A percentile compares a stretch with the other conserved stretches of the same genome.
Evolutionary conservation across 2,797 vertebrate species (phyloP).

Genomic region (Orestias chungarensis): DNA sequence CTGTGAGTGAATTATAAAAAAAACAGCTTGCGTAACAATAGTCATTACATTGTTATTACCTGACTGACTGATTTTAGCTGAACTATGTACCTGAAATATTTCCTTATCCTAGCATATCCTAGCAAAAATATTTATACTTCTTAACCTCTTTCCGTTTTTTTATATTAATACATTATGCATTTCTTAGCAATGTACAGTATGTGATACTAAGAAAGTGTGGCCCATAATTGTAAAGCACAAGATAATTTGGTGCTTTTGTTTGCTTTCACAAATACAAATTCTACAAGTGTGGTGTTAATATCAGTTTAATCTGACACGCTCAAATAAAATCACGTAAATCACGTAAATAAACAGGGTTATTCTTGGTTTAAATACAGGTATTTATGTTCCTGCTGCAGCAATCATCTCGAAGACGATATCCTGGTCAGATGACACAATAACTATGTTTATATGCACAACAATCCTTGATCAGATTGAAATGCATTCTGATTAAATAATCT

Average conservation of each 20-base stretch:
- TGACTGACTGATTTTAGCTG: conserved; percentile 32
- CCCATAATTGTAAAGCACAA: background rate
- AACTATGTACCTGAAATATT: background rate
- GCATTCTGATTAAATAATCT: too few relatives aligned
- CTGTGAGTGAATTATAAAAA: background rate
- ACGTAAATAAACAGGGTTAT: background rate
- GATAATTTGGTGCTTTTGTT: background rate
- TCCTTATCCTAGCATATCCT: background rate
- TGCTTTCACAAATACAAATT: background rate
- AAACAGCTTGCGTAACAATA: conserved; percentile 34
- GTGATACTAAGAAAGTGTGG: background rate
- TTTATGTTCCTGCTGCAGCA: too few relatives aligned
- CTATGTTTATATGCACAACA: too few relatives aligned
- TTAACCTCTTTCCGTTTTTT: background rate
- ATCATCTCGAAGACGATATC: background rate
- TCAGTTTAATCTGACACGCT: background rate
- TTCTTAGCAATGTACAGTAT: background rate
- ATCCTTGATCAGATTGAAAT: too few relatives aligned
- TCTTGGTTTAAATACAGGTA: too few relatives aligned
- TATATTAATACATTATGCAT: background rate
- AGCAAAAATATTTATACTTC: background rate
- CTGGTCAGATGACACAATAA: too few relatives aligned
- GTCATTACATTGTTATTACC: conserved; percentile 58
- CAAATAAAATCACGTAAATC: background rate
- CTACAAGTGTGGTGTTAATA: background rate